Percentiles rank a stretch among this genome's conserved stretches.
Conservation (phyloP, 1,140 invertebrate genomes). For the Contarinia nasturtii region DNA sequence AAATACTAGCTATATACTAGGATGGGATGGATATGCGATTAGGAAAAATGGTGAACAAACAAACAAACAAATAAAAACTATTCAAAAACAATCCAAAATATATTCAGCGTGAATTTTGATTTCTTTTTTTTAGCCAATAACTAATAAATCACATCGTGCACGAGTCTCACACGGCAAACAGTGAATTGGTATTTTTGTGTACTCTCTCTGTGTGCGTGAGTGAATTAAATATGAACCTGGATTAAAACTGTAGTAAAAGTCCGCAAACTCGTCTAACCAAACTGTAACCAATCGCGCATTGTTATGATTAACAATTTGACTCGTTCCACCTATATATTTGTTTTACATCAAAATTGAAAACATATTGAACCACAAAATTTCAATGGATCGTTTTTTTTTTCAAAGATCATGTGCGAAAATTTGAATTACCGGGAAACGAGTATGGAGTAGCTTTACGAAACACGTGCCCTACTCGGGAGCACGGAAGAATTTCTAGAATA, state of each 20-base stretch:
- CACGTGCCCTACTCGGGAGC: conserved; percentile 87
- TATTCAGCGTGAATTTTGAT: no score
- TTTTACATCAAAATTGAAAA: no score
- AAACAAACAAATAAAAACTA: no score
- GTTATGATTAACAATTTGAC: conserved; percentile 96
- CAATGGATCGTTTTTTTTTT: no score
- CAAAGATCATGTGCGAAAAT: no score
- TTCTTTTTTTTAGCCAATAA: not conserved
- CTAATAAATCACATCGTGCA: not conserved
- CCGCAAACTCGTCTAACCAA: conserved; percentile 95
- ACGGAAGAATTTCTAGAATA: conserved; percentile 73
- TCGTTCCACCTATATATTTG: conserved; percentile 91
- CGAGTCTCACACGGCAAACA: not conserved
- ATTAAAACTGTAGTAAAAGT: conserved; percentile 97
- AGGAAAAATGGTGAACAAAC: no score
- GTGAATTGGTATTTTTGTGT: not conserved
- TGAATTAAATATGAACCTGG: conserved; percentile 49
- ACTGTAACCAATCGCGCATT: conserved; percentile 90
- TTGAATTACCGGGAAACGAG: no score
- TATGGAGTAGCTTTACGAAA: conserved; percentile 98
- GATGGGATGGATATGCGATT: no score
- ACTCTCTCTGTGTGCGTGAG: not conserved
- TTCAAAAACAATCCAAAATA: no score
- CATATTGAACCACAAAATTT: no score
- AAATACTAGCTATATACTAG: no score